Percentiles rank a stretch among this genome's conserved stretches.
Conservation (phyloP, 2,888 invertebrate species). For the Cosmopolites sordidus region DNA sequence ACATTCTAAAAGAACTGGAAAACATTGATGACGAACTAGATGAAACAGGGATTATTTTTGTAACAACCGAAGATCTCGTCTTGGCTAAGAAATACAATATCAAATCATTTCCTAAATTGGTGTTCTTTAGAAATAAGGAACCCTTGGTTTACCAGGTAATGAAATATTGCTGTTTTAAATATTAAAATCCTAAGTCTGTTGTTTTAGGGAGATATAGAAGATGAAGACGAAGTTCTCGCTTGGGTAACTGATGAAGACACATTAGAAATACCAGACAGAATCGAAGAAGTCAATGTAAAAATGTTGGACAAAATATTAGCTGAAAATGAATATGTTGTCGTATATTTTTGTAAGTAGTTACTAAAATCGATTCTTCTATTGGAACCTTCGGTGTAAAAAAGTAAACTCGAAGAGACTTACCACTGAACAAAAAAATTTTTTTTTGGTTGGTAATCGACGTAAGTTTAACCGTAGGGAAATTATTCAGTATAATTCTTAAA, state of each 20-base stretch:
- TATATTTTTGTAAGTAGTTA: conserved; percentile 78
- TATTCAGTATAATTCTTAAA: too few species aligned
- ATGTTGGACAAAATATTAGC: conserved; percentile 88
- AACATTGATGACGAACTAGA: conserved; percentile 91
- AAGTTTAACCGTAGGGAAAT: too few species aligned
- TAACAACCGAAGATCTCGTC: conserved; percentile 80
- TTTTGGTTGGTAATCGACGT: too few species aligned
- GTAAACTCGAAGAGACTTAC: too few species aligned
- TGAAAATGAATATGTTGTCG: conserved; percentile 84
- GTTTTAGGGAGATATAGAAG: conserved; percentile 70
- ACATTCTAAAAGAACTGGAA: conserved; percentile 79
- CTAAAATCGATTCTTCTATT: too few species aligned
- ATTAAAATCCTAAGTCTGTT: too few species aligned
- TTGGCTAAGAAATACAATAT: conserved; percentile 82
- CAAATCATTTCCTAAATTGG: conserved; percentile 78
- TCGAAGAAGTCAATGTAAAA: conserved; percentile 85
- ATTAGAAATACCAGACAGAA: conserved; percentile 85
- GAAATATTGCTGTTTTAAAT: too few species aligned
- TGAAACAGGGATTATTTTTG: conserved; percentile 89
- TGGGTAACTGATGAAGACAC: conserved; percentile 91
- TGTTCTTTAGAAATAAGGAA: conserved; percentile 88
- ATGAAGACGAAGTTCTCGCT: conserved; percentile 85
- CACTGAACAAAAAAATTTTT: too few species aligned
- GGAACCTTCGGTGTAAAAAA: too few species aligned
- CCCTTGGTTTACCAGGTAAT: conserved; percentile 68